These are phyloP conservation scores for Siphamia tubifer DNA, from an alignment of 2,113 vertebrate genomes.

Conservation along the genomic window DNA sequence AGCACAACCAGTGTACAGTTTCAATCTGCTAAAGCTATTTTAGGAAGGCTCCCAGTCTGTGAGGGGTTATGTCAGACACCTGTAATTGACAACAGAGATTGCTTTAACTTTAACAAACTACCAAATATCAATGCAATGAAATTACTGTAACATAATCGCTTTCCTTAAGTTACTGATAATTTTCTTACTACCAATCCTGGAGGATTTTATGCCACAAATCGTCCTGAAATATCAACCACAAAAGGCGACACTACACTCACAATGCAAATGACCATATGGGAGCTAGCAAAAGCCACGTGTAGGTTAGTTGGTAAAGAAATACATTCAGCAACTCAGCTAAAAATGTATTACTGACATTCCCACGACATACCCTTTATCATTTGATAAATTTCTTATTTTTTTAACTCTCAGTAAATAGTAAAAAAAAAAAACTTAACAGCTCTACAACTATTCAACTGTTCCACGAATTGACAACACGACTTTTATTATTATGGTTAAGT, in stretches of 20 bases:
- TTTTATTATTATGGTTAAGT: not conserved
- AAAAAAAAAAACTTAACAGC: not conserved
- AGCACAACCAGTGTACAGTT: slow-evolving; percentile 59
- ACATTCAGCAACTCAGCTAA: not conserved
- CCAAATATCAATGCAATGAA: not conserved
- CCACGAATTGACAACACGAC: not conserved
- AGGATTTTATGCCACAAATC: too few species aligned
- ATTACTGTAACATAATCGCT: not conserved
- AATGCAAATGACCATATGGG: slow-evolving; percentile 46
- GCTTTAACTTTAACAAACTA: not conserved
- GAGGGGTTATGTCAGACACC: slow-evolving; percentile 52
- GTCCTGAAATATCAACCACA: not conserved
- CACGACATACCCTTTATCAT: too few species aligned
- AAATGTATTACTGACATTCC: not conserved
- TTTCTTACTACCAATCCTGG: not conserved
- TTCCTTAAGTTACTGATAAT: too few species aligned
- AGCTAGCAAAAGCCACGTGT: slow-evolving; percentile 51
- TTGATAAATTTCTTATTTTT: too few species aligned
- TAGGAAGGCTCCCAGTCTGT: slow-evolving; percentile 56
- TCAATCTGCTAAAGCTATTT: slow-evolving; percentile 75
- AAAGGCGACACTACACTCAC: slow-evolving; percentile 3
- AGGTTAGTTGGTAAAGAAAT: slow-evolving; percentile 2
- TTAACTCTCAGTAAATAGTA: too few species aligned
- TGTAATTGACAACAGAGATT: slow-evolving; percentile 52
- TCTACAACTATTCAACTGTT: not conserved